Evolutionary conservation across 37 sponge, comb jelly and placozoan species (phyloP), one percentile per base, ranked within the genome.

Genomic region (Beroe ovata): DNA sequence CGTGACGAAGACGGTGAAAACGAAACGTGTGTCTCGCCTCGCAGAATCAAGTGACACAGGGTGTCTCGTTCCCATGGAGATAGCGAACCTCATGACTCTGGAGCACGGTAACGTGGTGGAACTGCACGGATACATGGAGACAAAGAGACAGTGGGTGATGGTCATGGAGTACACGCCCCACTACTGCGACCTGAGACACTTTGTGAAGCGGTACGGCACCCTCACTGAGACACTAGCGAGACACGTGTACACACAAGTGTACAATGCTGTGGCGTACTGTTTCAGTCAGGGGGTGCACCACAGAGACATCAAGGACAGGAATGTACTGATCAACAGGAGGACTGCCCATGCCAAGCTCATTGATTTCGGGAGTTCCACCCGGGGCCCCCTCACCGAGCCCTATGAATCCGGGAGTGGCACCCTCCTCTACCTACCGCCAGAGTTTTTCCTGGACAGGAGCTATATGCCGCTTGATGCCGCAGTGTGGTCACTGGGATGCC

Each of bases 1-100:
- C 33, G 99, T 96, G 21, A 91, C 95, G 89, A 97, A 97, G 92
- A 95, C 95, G 18, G 92, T 97, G 29, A 96, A 97, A 89, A 97
- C 95, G 88, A 92, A 93, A 64, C 94, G 95, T 91, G 96, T 93
- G 39, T 33, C 69, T 6, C 2, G 36, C 8, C 16, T 25, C 1
- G 36, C 33, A 26, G 69, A 32, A 37, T 14, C 36, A 0, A 47
- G 54, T 11, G 54, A 47, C 54, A 47, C 54, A 47, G 54, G 54
- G 54, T 3, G 36, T 66, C 36, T 66, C 8, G 54, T 47, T 47
- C 69, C 69, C 19, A 66, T 66, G 69, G 69, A 66, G 36, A 33
- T 66, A 33, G 33, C 69, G 1, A 66, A 66, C 69, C 18, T 66
- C 36, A 25, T 66, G 25, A 33, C 36, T 18, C 69, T 66, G 32